Conservation (phyloP, 1,140 invertebrate genomes). For the Drosophila rhopaloa region DNA sequence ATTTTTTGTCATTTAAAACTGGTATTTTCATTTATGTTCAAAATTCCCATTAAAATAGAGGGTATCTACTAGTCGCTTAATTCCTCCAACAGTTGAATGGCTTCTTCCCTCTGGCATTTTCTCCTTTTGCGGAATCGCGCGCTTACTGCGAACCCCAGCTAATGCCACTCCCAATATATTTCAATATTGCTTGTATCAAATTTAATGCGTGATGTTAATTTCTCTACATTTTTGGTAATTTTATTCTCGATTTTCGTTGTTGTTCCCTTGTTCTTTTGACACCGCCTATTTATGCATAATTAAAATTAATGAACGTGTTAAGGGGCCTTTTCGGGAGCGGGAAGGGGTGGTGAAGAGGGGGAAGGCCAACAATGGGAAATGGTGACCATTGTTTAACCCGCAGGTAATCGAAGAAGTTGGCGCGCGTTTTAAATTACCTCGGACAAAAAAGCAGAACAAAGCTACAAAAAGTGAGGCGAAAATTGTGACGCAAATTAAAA, state of each 20-base stretch:
- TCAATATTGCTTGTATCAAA: constrained; percentile 13
- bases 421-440: constrained; percentile 71
- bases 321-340: not conserved
- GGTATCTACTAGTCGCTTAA: not conserved
- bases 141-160: constrained; percentile 5
- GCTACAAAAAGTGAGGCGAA: constrained; percentile 23
- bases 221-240: constrained; percentile 15
- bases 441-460: constrained; percentile 19
- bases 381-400: constrained; percentile 56
- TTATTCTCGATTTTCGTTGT: constrained; percentile 31
- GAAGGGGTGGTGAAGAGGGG: constrained; percentile 1
- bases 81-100: not conserved
- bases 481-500: constrained; percentile 66
- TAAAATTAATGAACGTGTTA: constrained; percentile 80
- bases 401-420: constrained; percentile 70
- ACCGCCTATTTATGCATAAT: constrained; percentile 72
- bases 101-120: constrained; percentile 19
- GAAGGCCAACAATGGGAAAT: constrained; percentile 40
- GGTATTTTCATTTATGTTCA: not conserved
- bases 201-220: constrained; percentile 28
- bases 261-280: constrained; percentile 22
- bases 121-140: constrained; percentile 5
- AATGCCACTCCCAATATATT: constrained; percentile 1
- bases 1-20: too few species aligned
- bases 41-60: not conserved